Base-by-base conservation (phyloP, 1,140 invertebrate genomes). In the Euborellia annulipes region DNA sequence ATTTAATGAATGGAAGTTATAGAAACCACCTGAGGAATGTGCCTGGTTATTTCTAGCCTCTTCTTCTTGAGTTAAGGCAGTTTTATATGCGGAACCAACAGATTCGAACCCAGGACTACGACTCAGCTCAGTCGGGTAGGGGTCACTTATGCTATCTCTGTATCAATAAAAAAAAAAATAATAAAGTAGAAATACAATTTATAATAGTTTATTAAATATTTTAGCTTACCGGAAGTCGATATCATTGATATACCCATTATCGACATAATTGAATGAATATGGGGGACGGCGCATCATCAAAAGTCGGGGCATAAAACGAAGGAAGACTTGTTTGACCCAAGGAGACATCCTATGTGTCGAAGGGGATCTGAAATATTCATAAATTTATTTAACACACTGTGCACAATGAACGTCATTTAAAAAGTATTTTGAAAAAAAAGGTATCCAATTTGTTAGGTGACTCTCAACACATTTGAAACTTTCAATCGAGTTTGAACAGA, bases 281-380 rank as follows among this genome's bases (percentile, higher is more conserved):
- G 83, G 83, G 0, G 85, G 87, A 43, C 86, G 68, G 42, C 82
- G 71, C 85, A 94, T 92, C 69, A 87, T 82, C 45, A 94, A 68
- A 13, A 91, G 62, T 46, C 82, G 76, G 8, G 89, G 89, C 80
- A 94, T 86, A 55, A 87, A 75, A 55, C 87, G 76, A 7, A 93
- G 68, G 65, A 96, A 96, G 44, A 95, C 68, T 56, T 79, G 78
- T 58, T 79, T 78, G 51, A 91, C 81, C 77, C 82, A 81, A 1
- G 85, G 83, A 1, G 86, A 84, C 88, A 96, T 93, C 52, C 82
- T 85, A 65, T 98, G 94, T 0, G 94, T 98, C 9, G 92, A 89
- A 19, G 95, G 92, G 3, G 92, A 96, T 59, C 86, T 90, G 57
- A 45, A 54, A 46, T 14, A 27, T 27, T 6, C 23, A 27, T 4